Evolutionary conservation across 2,888 invertebrate species (phyloP).

Genomic region (Tetranychus truncatus): DNA sequence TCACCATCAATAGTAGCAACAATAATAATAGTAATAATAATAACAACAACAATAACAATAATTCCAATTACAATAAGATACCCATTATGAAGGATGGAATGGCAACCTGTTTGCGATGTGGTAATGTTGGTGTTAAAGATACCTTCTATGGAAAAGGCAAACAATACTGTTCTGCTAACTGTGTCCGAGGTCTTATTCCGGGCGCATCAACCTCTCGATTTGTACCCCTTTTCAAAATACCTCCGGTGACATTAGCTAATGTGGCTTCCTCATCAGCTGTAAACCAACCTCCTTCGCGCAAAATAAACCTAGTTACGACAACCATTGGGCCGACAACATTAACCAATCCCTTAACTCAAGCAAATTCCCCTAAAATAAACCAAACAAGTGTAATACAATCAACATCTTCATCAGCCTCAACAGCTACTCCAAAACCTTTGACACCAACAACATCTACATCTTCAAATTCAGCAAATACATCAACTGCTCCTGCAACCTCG

Average conservation of each 20-base stretch:
- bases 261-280: not conserved
- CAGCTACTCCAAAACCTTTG: not conserved
- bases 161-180: conserved; percentile 20
- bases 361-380: not conserved
- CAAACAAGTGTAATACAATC: not conserved
- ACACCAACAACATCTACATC: not conserved
- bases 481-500: not conserved
- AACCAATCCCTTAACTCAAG: not conserved
- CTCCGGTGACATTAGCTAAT: conserved; percentile 12
- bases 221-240: conserved; percentile 9
- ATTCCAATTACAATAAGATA: too few species aligned
- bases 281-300: not conserved
- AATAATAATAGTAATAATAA: too few species aligned
- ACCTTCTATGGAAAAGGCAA: conserved; percentile 22
- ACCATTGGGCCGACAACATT: not conserved
- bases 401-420: not conserved
- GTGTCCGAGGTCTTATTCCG: conserved; percentile 15
- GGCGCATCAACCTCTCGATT: not conserved
- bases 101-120: conserved; percentile 21
- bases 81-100: conserved; percentile 11
- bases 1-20: too few species aligned
- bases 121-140: conserved; percentile 18
- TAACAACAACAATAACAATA: too few species aligned
- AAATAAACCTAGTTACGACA: not conserved
- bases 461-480: not conserved